Percentiles rank a stretch among this genome's conserved stretches.
phyloP scores from a whole-genome alignment of 2,797 vertebrate species.

The Streptopelia turtur region DNA sequence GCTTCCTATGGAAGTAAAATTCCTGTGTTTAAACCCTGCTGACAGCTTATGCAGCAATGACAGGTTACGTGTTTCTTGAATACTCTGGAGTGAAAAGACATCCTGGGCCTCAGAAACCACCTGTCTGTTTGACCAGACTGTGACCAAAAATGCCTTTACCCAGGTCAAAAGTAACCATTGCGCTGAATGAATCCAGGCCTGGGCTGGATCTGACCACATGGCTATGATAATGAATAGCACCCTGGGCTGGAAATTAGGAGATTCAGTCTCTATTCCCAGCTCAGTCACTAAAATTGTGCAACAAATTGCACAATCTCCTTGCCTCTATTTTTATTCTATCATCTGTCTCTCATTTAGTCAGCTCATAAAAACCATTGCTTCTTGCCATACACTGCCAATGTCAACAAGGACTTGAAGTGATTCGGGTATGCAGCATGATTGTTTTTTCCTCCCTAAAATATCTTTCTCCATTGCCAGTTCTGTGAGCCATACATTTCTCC shows the following conservation, averaged over 20 bases:
- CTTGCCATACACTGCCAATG: background rate
- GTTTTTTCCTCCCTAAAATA: background rate
- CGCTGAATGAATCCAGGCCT: background rate
- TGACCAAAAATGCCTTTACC: background rate
- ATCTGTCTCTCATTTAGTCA: conserved; percentile 54
- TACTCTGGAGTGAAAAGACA: background rate
- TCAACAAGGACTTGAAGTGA: conserved; percentile 39
- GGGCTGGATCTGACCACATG: background rate
- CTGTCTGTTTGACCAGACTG: background rate
- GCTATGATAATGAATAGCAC: background rate
- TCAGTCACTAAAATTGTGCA: conserved; percentile 35
- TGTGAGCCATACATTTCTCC: background rate
- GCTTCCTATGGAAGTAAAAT: background rate
- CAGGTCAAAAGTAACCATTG: background rate
- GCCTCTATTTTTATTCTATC: conserved; percentile 38
- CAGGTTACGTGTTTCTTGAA: background rate
- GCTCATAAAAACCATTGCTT: conserved; percentile 16
- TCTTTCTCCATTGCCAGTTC: background rate
- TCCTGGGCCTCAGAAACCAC: background rate
- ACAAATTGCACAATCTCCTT: conserved; percentile 12
- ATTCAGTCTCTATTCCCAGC: background rate
- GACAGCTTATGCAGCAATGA: background rate
- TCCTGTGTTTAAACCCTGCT: background rate
- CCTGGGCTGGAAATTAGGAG: background rate
- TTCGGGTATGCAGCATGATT: background rate